Percentiles rank a stretch among this genome's conserved stretches.
phyloP scores from a whole-genome alignment of 2,113 vertebrate species.

The Dolichotis patagonum region DNA sequence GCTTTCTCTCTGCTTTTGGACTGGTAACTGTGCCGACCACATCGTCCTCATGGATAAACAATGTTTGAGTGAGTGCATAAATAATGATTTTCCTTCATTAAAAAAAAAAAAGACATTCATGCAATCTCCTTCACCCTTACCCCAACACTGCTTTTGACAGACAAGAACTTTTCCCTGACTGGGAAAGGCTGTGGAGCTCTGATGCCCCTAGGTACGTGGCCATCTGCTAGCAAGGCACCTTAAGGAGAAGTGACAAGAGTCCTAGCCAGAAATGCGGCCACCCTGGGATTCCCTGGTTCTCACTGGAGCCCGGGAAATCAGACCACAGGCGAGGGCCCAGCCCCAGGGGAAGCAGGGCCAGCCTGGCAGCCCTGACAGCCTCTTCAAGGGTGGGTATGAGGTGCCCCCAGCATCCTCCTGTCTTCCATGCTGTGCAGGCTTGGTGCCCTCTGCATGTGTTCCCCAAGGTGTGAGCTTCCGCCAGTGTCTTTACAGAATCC shows the following conservation, averaged over 20 bases:
- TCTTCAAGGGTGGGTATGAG: background rate
- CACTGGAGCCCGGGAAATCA: background rate
- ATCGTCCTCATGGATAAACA: background rate
- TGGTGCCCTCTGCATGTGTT: background rate
- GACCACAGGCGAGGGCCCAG: rapidly evolving
- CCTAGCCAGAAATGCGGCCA: background rate
- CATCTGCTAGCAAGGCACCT: background rate
- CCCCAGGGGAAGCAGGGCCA: background rate
- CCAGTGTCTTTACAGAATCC: background rate
- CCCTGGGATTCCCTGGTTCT: background rate
- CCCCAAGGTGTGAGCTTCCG: background rate
- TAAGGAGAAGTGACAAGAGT: background rate
- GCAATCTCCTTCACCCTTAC: too few species aligned
- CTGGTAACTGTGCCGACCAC: background rate
- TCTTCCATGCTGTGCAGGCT: background rate
- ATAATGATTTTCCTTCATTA: background rate
- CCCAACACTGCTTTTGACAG: background rate
- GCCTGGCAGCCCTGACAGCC: background rate
- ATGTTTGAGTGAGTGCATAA: background rate
- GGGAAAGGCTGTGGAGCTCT: background rate
- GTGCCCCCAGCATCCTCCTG: rapidly evolving
- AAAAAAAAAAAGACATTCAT: background rate
- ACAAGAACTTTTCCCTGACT: background rate
- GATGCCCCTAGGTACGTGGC: background rate
- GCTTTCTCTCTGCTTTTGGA: background rate